phyloP scores from a whole-genome alignment of 2,797 vertebrate species.

The Pseudochirops corinnae region DNA sequence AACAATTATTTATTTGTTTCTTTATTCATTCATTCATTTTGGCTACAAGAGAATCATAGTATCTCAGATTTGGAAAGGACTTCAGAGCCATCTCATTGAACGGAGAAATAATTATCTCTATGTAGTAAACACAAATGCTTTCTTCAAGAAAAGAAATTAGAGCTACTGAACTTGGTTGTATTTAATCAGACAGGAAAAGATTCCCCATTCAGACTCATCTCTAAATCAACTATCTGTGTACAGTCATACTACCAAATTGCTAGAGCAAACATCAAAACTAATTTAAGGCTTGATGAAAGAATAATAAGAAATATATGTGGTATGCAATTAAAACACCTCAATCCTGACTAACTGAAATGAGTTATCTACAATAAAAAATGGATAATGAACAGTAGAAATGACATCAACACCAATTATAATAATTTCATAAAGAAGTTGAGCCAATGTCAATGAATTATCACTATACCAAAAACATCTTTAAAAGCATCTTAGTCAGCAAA shows the following conservation, averaged over 20 bases:
- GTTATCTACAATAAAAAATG: background rate
- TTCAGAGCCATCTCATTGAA: background rate
- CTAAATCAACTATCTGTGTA: background rate
- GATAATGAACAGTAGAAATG: background rate
- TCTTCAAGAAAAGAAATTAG: slow-evolving; percentile 5
- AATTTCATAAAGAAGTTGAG: background rate
- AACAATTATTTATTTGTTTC: background rate
- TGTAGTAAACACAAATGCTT: background rate
- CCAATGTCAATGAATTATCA: background rate
- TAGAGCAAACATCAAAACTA: background rate
- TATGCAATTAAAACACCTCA: background rate
- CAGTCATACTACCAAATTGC: background rate
- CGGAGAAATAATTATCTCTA: background rate
- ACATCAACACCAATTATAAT: background rate
- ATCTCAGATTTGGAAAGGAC: background rate
- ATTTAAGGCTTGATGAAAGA: background rate
- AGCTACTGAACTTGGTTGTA: background rate
- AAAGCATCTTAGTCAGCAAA: background rate
- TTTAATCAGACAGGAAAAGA: background rate
- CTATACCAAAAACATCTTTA: background rate
- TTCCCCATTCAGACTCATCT: background rate
- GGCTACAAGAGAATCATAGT: background rate
- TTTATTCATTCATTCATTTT: background rate
- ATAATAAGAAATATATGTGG: background rate
- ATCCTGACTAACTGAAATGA: background rate